A percentile compares a stretch with the other conserved stretches of the same genome.
These are phyloP conservation scores for Oriolus oriolus DNA, from an alignment of 2,113 vertebrate species.

Conservation along the genomic window DNA sequence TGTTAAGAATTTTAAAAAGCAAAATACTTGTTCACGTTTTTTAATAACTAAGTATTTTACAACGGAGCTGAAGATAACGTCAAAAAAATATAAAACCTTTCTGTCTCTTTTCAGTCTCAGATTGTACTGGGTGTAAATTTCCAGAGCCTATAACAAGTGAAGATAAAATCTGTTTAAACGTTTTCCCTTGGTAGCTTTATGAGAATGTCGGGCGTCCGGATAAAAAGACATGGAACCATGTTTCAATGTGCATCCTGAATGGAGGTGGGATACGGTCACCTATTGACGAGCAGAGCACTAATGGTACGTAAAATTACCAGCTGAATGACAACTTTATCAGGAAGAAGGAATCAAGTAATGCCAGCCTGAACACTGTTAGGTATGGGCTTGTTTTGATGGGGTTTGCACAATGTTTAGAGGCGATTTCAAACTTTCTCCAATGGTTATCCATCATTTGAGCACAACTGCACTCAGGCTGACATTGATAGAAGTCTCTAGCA, in stretches of 20 bases:
- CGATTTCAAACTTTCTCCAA: background rate
- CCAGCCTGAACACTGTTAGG: background rate
- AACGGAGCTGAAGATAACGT: background rate
- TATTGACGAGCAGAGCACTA: conserved; percentile 79
- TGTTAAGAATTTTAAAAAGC: background rate
- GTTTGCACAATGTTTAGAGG: background rate
- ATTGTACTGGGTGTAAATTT: background rate
- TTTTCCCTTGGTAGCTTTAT: conserved; percentile 75
- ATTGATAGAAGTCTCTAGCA: background rate
- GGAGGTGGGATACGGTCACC: conserved; percentile 82
- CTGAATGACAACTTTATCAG: background rate
- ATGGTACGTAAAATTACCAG: conserved; percentile 69
- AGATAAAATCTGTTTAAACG: background rate
- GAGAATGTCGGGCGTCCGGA: conserved; percentile 74
- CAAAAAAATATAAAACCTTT: background rate
- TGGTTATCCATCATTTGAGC: background rate
- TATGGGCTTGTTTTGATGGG: background rate
- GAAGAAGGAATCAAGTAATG: background rate
- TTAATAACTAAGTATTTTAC: background rate
- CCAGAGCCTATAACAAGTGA: background rate
- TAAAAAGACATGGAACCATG: conserved; percentile 83
- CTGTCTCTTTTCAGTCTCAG: background rate
- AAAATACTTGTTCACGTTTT: background rate
- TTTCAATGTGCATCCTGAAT: conserved; percentile 86
- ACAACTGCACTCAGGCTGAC: background rate